These are phyloP conservation scores for Tylochromis polylepis DNA, from an alignment of 2,113 vertebrate species.

Conservation along the genomic window DNA sequence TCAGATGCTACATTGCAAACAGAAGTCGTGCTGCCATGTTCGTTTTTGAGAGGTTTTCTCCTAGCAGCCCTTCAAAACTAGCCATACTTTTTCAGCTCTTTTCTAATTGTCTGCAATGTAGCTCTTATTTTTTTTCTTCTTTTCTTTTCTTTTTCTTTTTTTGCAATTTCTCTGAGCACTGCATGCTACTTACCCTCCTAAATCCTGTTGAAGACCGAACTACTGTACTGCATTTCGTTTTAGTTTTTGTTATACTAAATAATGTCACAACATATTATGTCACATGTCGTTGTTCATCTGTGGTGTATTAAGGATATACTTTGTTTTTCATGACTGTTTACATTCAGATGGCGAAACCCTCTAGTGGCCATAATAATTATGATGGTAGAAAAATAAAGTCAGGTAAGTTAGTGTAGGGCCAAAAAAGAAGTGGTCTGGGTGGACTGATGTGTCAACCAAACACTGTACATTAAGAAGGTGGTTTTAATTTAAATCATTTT, in stretches of 20 bases:
- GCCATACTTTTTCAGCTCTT: background rate
- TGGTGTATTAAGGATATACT: background rate
- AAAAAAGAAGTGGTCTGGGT: too few species aligned
- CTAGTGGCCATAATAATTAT: too few species aligned
- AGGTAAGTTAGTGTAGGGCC: background rate
- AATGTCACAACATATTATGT: background rate
- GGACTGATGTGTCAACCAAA: background rate
- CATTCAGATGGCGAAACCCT: background rate
- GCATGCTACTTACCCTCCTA: background rate
- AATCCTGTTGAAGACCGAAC: background rate
- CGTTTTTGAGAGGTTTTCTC: background rate
- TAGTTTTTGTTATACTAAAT: background rate
- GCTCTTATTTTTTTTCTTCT: background rate
- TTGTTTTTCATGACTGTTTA: background rate
- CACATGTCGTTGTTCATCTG: background rate
- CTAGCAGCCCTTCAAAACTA: too few species aligned
- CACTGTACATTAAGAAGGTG: background rate
- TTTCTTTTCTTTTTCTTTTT: background rate
- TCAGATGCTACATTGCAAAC: background rate
- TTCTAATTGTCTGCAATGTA: background rate
- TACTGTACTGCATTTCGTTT: background rate
- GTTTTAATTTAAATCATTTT: background rate
- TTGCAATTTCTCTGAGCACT: background rate
- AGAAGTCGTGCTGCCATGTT: background rate
- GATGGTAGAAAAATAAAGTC: background rate